A percentile compares a stretch with the other conserved stretches of the same genome.
These are phyloP conservation scores for Bembecia ichneumoniformis DNA, from an alignment of 2,888 invertebrate species.

Conservation along the genomic window DNA sequence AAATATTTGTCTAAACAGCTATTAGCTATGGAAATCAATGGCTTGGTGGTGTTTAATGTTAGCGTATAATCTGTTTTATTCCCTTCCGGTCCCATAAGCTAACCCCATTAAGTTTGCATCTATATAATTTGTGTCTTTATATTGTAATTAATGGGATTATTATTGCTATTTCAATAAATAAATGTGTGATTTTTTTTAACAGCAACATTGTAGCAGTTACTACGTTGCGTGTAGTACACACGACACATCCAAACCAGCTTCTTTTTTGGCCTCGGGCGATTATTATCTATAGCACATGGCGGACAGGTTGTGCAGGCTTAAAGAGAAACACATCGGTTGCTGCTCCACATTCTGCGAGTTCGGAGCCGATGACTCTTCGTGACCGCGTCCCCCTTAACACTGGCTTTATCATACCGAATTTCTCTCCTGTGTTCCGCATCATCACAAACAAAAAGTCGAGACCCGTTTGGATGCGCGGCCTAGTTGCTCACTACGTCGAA, in stretches of 20 bases:
- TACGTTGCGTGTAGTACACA: conserved; percentile 8
- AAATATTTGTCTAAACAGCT: no score
- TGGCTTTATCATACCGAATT: conserved; percentile 66
- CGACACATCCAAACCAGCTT: conserved; percentile 19
- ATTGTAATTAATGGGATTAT: no score
- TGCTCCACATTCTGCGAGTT: conserved; percentile 57
- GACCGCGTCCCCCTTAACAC: conserved; percentile 66
- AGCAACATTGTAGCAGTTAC: conserved; percentile 4
- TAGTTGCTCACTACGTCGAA: conserved; percentile 30
- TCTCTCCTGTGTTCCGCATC: conserved; percentile 68
- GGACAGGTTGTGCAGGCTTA: conserved; percentile 47
- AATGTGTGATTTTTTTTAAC: conserved; percentile 4
- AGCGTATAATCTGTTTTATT: no score
- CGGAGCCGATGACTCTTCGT: conserved; percentile 65
- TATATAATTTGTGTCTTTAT: no score
- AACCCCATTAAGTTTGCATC: no score
- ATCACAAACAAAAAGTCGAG: conserved; percentile 64
- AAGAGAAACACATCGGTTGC: conserved; percentile 55
- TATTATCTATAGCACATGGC: conserved; percentile 23
- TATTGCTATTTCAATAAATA: no score
- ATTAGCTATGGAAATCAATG: no score
- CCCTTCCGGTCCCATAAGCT: no score
- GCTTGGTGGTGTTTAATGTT: no score
- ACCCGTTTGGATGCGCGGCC: conserved; percentile 63
- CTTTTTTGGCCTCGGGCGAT: conserved; percentile 35